phyloP scores from a whole-genome alignment of 2,888 invertebrate genomes.

The Phengaris arion region DNA sequence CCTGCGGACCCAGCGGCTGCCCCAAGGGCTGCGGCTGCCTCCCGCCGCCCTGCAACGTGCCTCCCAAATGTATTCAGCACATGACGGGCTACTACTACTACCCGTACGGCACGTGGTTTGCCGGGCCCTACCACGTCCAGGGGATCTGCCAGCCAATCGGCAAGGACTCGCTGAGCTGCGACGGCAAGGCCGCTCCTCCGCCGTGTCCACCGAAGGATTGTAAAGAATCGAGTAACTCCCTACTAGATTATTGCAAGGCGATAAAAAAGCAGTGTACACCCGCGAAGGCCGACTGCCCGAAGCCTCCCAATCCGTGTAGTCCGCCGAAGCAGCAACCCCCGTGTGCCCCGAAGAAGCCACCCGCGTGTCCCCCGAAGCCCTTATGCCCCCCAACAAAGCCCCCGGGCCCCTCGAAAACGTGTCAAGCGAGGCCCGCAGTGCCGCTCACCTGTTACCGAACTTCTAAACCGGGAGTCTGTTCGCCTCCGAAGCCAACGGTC shows the following conservation, averaged over 20 bases:
- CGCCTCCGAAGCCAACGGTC: not conserved
- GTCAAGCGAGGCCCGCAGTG: too few relatives aligned
- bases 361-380: not conserved
- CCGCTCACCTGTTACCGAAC: too few relatives aligned
- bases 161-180: slow-evolving; percentile 37
- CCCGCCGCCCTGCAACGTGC: slow-evolving; percentile 60
- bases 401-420: not conserved
- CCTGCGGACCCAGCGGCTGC: slow-evolving; percentile 51
- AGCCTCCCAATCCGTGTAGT: not conserved
- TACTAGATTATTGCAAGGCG: not conserved
- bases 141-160: slow-evolving; percentile 52
- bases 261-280: not conserved
- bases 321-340: not conserved
- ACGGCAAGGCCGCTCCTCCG: not conserved
- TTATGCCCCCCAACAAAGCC: not conserved
- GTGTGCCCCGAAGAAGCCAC: not conserved
- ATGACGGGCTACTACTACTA: slow-evolving; percentile 70
- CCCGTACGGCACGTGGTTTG: slow-evolving; percentile 67
- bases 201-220: not conserved
- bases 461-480: not conserved
- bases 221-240: not conserved
- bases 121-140: slow-evolving; percentile 62
- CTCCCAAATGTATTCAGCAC: slow-evolving; percentile 60
- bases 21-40: slow-evolving; percentile 50
- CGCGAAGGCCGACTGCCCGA: not conserved